Conservation (phyloP, 2,113 vertebrate genomes). For the Clarias gariepinus region DNA sequence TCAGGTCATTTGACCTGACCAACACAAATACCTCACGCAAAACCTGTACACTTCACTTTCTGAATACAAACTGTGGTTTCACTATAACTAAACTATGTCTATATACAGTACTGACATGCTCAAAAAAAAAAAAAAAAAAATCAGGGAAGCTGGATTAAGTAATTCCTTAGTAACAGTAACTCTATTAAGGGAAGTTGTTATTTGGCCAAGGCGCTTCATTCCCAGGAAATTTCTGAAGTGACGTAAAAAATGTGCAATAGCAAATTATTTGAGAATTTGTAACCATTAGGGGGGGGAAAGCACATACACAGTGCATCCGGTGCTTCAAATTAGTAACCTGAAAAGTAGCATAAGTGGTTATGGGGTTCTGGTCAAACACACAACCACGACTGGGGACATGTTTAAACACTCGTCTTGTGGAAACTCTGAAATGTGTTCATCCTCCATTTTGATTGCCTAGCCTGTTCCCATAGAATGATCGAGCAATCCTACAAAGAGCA, state of each 20-base stretch:
- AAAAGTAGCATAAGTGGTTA: no score
- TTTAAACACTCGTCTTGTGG: background rate
- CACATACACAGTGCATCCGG: background rate
- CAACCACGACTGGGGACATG: background rate
- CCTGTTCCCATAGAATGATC: background rate
- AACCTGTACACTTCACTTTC: background rate
- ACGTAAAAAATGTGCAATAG: slow-evolving; percentile 13
- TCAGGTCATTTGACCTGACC: background rate
- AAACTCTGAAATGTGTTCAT: background rate
- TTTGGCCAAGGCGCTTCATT: slow-evolving; percentile 18
- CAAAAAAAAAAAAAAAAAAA: background rate
- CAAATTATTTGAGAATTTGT: slow-evolving; percentile 1
- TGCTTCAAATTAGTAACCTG: background rate
- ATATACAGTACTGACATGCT: background rate
- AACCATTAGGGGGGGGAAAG: background rate
- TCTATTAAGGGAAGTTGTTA: background rate
- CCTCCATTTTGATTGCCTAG: background rate
- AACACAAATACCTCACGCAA: background rate
- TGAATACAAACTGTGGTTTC: background rate
- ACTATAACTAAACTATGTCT: background rate
- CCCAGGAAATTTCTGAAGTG: slow-evolving; percentile 8
- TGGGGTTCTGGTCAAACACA: background rate
- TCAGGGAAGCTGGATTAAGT: slow-evolving; percentile 15
- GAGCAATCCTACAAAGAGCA: background rate
- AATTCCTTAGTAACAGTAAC: background rate